Conservation (phyloP, 2,797 vertebrate species). For the Lindbergichthys nudifrons region DNA sequence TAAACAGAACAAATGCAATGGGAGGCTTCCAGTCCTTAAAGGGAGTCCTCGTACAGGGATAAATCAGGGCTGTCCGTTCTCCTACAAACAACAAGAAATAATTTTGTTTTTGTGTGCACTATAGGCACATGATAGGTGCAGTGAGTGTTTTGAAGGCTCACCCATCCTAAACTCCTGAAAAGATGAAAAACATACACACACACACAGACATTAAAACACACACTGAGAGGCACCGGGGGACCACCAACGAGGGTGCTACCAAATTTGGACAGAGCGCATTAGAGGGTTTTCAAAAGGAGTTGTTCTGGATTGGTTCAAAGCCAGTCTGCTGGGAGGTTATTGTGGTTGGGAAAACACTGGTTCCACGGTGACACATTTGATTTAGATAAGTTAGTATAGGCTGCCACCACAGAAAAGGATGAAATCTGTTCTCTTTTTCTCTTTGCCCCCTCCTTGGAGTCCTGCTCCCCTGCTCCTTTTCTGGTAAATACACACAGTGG, state of each 20-base stretch:
- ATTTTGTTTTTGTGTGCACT: slow-evolving; percentile 65
- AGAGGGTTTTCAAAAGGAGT: slow-evolving; percentile 63
- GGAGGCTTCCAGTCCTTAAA: slow-evolving; percentile 59
- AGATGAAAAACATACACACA: slow-evolving; percentile 63
- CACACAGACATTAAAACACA: slow-evolving; percentile 12
- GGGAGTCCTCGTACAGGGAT: slow-evolving; percentile 49
- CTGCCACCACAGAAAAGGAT: slow-evolving; percentile 66
- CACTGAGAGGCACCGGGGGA: slow-evolving; percentile 71
- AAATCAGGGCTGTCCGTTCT: slow-evolving; percentile 36
- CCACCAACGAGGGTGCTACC: slow-evolving; percentile 80
- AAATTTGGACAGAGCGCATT: slow-evolving; percentile 77
- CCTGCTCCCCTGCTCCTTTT: slow-evolving; percentile 38
- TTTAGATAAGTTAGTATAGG: slow-evolving; percentile 67
- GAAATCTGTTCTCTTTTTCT: slow-evolving; percentile 60
- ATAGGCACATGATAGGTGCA: slow-evolving; percentile 77
- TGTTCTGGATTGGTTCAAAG: slow-evolving; percentile 76
- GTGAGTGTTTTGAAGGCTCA: slow-evolving; percentile 71
- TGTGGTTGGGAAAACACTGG: slow-evolving; percentile 74
- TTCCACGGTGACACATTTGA: slow-evolving; percentile 71
- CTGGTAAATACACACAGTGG: slow-evolving; percentile 54
- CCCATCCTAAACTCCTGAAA: slow-evolving; percentile 61
- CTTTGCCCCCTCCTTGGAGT: slow-evolving; percentile 23
- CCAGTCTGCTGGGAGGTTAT: slow-evolving; percentile 72
- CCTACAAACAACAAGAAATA: slow-evolving; percentile 32
- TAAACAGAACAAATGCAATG: slow-evolving; percentile 57